Evolutionary conservation across 2,113 vertebrate genomes (phyloP).

Genomic region (Hirundichthys speculiger): DNA sequence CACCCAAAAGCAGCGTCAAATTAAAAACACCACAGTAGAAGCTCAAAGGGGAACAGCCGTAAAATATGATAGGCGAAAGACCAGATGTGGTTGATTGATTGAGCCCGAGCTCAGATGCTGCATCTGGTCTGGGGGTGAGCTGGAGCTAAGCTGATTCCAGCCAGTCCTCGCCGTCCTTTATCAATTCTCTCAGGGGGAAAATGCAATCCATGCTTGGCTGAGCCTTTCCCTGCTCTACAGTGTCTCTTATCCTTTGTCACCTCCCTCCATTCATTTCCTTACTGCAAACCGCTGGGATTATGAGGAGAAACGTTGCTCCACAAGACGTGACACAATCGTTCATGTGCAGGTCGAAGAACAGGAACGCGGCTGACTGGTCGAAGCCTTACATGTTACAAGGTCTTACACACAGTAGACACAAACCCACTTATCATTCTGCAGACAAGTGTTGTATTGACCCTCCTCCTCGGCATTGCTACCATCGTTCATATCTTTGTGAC

Average conservation of each 20-base stretch:
- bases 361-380: conserved; percentile 15
- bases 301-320: conserved; percentile 48
- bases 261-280: conserved; percentile 59
- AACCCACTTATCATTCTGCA: background rate
- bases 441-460: background rate
- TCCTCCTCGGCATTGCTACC: background rate
- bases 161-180: conserved; percentile 64
- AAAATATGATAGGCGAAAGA: background rate
- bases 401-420: background rate
- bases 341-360: conserved; percentile 23
- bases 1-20: too few species aligned
- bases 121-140: conserved; percentile 26
- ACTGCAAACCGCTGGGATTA: conserved; percentile 55
- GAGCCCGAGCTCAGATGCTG: conserved; percentile 7
- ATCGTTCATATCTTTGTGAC: conserved; percentile 8
- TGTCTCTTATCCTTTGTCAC: conserved; percentile 45
- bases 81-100: conserved; percentile 17
- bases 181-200: conserved; percentile 75
- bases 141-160: conserved; percentile 47
- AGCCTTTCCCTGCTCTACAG: conserved; percentile 27
- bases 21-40: too few species aligned
- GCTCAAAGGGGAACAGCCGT: too few species aligned
- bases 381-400: conserved; percentile 1
- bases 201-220: conserved; percentile 72
- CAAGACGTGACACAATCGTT: conserved; percentile 33